Percentiles rank a stretch among this genome's conserved stretches.
phyloP scores from a whole-genome alignment of 2,888 invertebrate species.

The Hetaerina titia region DNA sequence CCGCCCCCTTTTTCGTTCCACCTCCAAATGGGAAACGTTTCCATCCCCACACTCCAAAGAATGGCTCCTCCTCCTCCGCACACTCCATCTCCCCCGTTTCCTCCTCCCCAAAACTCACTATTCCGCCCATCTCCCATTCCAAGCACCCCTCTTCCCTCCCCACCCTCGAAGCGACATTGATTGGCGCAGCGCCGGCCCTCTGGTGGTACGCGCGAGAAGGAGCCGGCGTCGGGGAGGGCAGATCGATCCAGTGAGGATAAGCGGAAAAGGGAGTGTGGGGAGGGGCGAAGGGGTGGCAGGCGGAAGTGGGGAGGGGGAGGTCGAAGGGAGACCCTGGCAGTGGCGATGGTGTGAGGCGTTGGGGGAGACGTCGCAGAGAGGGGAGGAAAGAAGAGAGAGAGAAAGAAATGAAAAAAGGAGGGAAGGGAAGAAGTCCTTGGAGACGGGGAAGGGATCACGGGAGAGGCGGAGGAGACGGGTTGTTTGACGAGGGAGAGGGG shows the following conservation, averaged over 20 bases:
- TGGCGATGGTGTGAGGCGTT: neutral
- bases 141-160: neutral
- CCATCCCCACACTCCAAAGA: no score
- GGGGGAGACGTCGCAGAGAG: neutral
- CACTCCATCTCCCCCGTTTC: no score
- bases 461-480: neutral
- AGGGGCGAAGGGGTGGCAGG: neutral
- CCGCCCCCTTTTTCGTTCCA: neutral
- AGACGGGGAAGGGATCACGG: neutral
- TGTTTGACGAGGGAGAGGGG: neutral
- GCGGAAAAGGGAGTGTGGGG: neutral
- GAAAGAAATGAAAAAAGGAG: neutral
- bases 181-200: slow-evolving; percentile 62
- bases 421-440: neutral
- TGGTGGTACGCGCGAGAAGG: slow-evolving; percentile 46
- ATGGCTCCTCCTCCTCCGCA: no score
- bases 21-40: neutral
- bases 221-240: slow-evolving; percentile 9
- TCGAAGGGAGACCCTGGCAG: neutral
- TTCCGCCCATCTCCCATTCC: neutral
- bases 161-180: slow-evolving; percentile 50
- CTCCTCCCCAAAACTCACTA: neutral
- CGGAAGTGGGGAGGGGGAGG: neutral
- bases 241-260: neutral
- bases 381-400: neutral